Percentiles rank a stretch among this genome's conserved stretches.
phyloP scores from a whole-genome alignment of 2,888 invertebrate species.

The Diabrotica balteata region DNA sequence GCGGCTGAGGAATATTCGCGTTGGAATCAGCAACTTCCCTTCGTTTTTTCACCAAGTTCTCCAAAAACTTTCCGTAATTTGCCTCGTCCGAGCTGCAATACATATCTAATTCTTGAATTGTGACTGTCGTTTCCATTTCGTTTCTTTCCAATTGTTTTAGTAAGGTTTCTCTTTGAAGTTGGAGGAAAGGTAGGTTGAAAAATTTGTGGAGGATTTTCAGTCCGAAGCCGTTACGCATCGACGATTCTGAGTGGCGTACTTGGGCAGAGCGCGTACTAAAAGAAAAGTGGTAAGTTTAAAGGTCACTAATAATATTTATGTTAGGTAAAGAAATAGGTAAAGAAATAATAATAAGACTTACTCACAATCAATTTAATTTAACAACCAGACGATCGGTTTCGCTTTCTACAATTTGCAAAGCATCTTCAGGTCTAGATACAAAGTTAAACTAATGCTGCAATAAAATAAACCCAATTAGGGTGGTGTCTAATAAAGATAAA shows the following conservation, averaged over 20 bases:
- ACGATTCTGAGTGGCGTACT: constrained; percentile 88
- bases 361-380: too few species aligned
- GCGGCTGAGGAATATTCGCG: constrained; percentile 60
- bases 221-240: constrained; percentile 96
- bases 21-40: constrained; percentile 74
- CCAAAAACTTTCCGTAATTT: constrained; percentile 77
- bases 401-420: too few species aligned
- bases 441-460: too few species aligned
- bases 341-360: too few species aligned
- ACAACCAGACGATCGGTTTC: too few species aligned
- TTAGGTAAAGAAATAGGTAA: too few species aligned
- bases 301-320: too few species aligned
- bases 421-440: too few species aligned
- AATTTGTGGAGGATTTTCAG: constrained; percentile 91
- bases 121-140: constrained; percentile 79
- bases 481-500: too few species aligned
- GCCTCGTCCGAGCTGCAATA: constrained; percentile 80
- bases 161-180: constrained; percentile 85
- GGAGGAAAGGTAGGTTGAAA: constrained; percentile 92
- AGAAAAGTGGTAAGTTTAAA: not conserved
- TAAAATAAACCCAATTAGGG: too few species aligned
- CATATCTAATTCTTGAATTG: constrained; percentile 76
- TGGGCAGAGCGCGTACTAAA: constrained; percentile 66
- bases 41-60: constrained; percentile 76
- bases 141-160: constrained; percentile 86